Base-by-base conservation (phyloP, 2,888 invertebrate genomes). In the Cantharis rufa region DNA sequence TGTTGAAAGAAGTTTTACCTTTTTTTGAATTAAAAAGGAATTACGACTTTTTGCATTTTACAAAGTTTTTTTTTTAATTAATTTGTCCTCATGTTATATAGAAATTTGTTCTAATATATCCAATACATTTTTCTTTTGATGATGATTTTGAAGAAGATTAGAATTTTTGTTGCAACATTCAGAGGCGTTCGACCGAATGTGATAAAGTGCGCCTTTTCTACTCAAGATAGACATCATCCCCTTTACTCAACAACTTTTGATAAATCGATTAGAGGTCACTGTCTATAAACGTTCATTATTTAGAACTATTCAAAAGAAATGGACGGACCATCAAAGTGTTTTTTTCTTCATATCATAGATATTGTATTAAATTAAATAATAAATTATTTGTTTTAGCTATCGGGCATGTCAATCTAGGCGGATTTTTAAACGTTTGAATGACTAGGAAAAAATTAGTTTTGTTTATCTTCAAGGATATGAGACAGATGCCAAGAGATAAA, bases 161-260 rank as follows among this genome's bases (percentile, higher is more conserved):
- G 64, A 24, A 66, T 66, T n/a, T 66, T 66, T 9, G 64, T 66
- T 66, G 64, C 64, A 66, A 68, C 72, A 72, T 72, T 64, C 66
- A 66, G 62, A 68, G 28, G 73, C 73, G 18, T 61, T 69, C 73
- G 73, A 62, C 27, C 62, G 73, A 69, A 73, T 73, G 73, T 73
- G 73, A 73, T 73, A 73, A 24, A 73, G 73, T 73, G 73, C 69
- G 62, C 69, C 62, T 72, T 73, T 73, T 73, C 69, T 73, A 62
- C 62, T 62, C 15, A 73, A 69, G 69, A 73, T 73, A 69, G 73
- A 69, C 73, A 73, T 62, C 73, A 68, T 69, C 69, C 69, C 69
- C 73, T 68, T 73, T 69, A 28, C 73, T 73, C 73, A 68, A 68
- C 73, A 69, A 62, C 63, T 68, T 69, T 73, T 73, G 73, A 73